Percentiles rank a stretch among this genome's conserved stretches.
These are phyloP conservation scores for Microcaecilia unicolor DNA, from an alignment of 2,797 vertebrate species.

Conservation along the genomic window DNA sequence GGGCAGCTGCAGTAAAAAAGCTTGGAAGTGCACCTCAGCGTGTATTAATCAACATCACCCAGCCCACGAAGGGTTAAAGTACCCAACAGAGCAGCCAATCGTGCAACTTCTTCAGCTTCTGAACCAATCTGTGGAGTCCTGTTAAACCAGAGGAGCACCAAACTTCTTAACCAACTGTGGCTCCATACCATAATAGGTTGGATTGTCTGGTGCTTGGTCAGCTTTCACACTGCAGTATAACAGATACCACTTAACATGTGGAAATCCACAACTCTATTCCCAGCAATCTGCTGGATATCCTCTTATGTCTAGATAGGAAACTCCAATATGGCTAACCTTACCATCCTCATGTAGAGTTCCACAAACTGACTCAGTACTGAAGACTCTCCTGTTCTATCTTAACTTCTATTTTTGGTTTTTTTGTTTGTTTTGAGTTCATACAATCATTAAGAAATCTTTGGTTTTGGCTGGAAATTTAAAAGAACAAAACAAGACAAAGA, in stretches of 20 bases:
- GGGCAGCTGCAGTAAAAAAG: constrained; percentile 67
- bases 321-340: background rate
- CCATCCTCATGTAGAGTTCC: background rate
- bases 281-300: background rate
- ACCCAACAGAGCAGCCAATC: constrained; percentile 73
- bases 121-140: constrained; percentile 37
- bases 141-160: background rate
- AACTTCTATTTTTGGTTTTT: constrained; percentile 65
- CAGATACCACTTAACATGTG: background rate
- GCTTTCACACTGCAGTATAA: background rate
- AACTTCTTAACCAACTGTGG: background rate
- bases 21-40: constrained; percentile 76
- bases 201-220: background rate
- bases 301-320: background rate
- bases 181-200: background rate
- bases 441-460: constrained; percentile 99
- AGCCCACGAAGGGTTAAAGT: constrained; percentile 67
- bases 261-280: background rate
- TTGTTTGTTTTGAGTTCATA: constrained; percentile 79
- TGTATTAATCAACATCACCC: constrained; percentile 80
- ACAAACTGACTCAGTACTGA: constrained; percentile 53
- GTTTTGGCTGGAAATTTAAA: constrained; percentile 87
- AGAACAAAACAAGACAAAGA: constrained; percentile 70
- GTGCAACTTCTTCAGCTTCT: constrained; percentile 49
- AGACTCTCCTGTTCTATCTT: constrained; percentile 38